phyloP scores from a whole-genome alignment of 2,888 invertebrate genomes.

The Scaptomyza reducta region DNA sequence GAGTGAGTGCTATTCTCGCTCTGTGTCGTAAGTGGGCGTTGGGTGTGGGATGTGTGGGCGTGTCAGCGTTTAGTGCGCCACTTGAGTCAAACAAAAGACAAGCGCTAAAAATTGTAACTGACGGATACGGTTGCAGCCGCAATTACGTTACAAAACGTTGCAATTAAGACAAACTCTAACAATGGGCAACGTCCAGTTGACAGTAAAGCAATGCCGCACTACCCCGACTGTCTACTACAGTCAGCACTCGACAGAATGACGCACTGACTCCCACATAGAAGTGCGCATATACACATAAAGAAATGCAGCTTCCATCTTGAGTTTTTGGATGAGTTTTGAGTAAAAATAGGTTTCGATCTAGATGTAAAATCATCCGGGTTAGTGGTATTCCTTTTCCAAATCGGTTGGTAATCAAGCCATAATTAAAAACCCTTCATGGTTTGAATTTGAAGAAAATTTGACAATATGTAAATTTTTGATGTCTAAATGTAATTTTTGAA shows the following conservation, averaged over 20 bases:
- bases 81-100: slow-evolving; percentile 72
- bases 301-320: neutral
- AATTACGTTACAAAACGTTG: slow-evolving; percentile 79
- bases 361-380: too few relatives aligned
- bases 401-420: too few relatives aligned
- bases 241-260: slow-evolving; percentile 27
- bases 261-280: slow-evolving; percentile 24
- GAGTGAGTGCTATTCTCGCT: neutral
- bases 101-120: slow-evolving; percentile 60
- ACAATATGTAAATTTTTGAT: too few relatives aligned
- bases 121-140: slow-evolving; percentile 62
- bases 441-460: too few relatives aligned
- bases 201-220: neutral
- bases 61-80: slow-evolving; percentile 64
- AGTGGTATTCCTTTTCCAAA: too few relatives aligned
- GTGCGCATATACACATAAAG: slow-evolving; percentile 2
- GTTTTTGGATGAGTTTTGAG: too few relatives aligned
- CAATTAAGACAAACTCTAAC: slow-evolving; percentile 77
- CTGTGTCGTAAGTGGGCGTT: slow-evolving; percentile 1
- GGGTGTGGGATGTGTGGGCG: slow-evolving; percentile 13
- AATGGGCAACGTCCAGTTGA: slow-evolving; percentile 51
- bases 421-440: too few relatives aligned
- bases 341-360: too few relatives aligned
- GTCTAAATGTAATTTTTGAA: too few relatives aligned
- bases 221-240: slow-evolving; percentile 1